Evolutionary conservation across 2,113 vertebrate species (phyloP), one percentile per base, ranked within the genome.

Genomic region (Tragelaphus buxtoni): DNA sequence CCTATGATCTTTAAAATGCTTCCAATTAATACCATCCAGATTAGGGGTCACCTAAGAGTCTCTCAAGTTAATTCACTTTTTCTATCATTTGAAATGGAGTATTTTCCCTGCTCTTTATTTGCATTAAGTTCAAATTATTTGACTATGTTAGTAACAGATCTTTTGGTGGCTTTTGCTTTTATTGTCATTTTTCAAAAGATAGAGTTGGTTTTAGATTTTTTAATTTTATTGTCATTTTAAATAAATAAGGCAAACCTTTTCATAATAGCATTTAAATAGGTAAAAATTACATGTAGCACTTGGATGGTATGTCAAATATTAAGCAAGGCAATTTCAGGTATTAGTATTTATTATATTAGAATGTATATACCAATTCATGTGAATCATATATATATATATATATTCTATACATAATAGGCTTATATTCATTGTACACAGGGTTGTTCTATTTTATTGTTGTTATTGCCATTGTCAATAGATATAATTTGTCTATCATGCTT

Each of bases 1-100:
- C 97, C 90, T 89, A 96, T 97, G 81, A 96, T 98, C 87, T 96
- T 96, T 96, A 96, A 98, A 97, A 97, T 95, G 32, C 26, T 97
- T 98, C 53, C 83, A 96, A 85, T 53, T 60, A 95, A 91, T 96
- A 95, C 63, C 96, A 96, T 20, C 80, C 35, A 95, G 96, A 98
- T 96, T 76, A 90, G 60, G 87, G 85, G 53, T 84, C 96, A 97
- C 65, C 22, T 88, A 72, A 26, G n/a, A 97, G n/a, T 82, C 97
- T 89, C 92, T 69, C 42, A 88, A 88, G 65, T 82, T 86, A 87
- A 55, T 69, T 85, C 83, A 60, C 53, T 94, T 95, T 95, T 93
- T 61, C 72, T 92, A 56, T 20, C 4, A 61, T 74, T 94, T 94
- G 35, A 90, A 49, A 86, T 89, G 28, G 35, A 97, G 69, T 55